These are phyloP conservation scores for Agapornis roseicollis DNA, from an alignment of 2,113 vertebrate species.

Conservation along the genomic window DNA sequence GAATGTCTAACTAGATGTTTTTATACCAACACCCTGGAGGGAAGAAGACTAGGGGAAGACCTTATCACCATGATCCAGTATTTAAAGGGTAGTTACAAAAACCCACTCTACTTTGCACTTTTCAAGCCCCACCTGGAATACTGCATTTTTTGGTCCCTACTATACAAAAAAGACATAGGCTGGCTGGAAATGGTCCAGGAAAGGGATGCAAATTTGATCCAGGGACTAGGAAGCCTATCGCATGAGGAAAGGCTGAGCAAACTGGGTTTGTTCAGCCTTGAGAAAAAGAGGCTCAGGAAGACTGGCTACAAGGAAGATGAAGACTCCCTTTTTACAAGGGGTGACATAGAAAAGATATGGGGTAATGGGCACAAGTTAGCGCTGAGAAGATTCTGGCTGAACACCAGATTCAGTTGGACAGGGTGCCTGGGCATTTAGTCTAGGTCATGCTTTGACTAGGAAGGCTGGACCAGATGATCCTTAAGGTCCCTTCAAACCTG, in stretches of 20 bases:
- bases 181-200: neutral
- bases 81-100: neutral
- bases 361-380: neutral
- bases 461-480: neutral
- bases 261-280: neutral
- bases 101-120: neutral
- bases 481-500: neutral
- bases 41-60: neutral
- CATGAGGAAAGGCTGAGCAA: neutral
- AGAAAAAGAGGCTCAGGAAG: neutral
- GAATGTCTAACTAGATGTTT: neutral
- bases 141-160: neutral
- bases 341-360: neutral
- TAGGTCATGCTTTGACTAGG: neutral
- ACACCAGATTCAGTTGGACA: neutral
- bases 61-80: neutral
- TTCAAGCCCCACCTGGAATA: neutral
- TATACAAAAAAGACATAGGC: neutral
- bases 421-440: neutral
- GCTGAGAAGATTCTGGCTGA: neutral
- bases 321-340: neutral
- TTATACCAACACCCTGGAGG: neutral
- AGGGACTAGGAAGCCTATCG: neutral
- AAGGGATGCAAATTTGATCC: neutral
- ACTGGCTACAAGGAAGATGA: neutral